Evolutionary conservation across 2,113 vertebrate genomes (phyloP), one percentile per base, ranked within the genome.

Genomic region (Ceyx cyanopectus): DNA sequence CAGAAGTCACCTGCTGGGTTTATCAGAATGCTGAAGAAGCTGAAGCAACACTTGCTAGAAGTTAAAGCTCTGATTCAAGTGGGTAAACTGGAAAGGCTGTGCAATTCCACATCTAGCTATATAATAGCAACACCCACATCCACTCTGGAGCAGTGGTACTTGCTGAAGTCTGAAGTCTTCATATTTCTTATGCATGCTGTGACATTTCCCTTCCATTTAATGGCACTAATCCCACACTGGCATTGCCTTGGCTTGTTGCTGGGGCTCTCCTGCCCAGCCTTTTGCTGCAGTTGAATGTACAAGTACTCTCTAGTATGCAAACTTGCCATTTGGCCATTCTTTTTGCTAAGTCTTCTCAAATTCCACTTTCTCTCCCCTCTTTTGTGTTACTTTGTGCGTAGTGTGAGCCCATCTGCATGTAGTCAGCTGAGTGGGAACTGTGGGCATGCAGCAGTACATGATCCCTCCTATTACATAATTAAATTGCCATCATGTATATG

Each of bases 391-490:
- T 92, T 94, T 95, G 75, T 53, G 51, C 17, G 46, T 65, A 73
- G 82, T 3, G 4, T 3, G 8, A 89, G 78, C 74, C 94, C 79
- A 90, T 93, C 76, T 93, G 81, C 76, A 81, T 85, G 82, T 85
- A 85, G 75, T 29, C 0, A 20, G 92, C 82, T 29, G 87, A 90
- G 81, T 92, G 77, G 94, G 88, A 85, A 73, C 70, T 87, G 92
- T 94, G 92, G 73, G 92, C 91, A 94, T 0, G 54, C 87, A 94
- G 61, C 67, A 94, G 77, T 92, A 93, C 48, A 61, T 61, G 90
- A 94, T 91, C 85, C 87, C 85, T 66, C 87, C 57, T 63, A 95
- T 97, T 94, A 96, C 66, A 85, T 93, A 95, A 97, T 95, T 94
- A 91, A 96, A 82, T 87, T 95, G 91, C 77, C 58, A 56, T 91